Evolutionary conservation across 2,113 vertebrate genomes (phyloP).

Genomic region (Bombycilla garrulus): DNA sequence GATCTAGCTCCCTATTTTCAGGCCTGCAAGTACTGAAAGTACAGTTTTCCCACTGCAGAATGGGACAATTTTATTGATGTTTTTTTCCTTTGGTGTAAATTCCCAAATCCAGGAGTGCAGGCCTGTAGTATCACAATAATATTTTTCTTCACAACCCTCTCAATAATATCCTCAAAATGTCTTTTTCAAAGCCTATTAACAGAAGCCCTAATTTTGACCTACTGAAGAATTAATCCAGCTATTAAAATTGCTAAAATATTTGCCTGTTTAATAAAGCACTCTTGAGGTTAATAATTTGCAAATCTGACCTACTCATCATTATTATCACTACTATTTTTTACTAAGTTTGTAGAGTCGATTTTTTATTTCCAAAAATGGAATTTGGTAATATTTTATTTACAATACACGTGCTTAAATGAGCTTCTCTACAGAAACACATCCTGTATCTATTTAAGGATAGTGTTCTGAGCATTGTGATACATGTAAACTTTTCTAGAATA

Average conservation of each 20-base stretch:
- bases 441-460: not conserved
- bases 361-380: not conserved
- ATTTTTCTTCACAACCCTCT: not conserved
- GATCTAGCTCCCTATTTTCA: not conserved
- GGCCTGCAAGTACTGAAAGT: not conserved
- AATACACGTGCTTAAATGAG: not conserved
- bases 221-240: not conserved
- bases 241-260: conserved; percentile 32
- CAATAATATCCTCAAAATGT: not conserved
- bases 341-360: not conserved
- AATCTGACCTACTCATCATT: not conserved
- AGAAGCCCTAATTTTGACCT: not conserved
- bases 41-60: not conserved
- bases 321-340: not conserved
- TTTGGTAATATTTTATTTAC: not conserved
- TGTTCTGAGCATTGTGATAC: not conserved
- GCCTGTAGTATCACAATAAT: not conserved
- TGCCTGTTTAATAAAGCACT: conserved; percentile 6
- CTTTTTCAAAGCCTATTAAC: not conserved
- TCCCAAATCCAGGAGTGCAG: not conserved
- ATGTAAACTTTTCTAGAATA: conserved; percentile 2
- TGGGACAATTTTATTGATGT: not conserved
- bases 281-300: not conserved
- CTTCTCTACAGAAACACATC: not conserved
- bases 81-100: not conserved